Evolutionary conservation across 2,888 invertebrate genomes (phyloP).

Genomic region (Drosophila melanosoma): DNA sequence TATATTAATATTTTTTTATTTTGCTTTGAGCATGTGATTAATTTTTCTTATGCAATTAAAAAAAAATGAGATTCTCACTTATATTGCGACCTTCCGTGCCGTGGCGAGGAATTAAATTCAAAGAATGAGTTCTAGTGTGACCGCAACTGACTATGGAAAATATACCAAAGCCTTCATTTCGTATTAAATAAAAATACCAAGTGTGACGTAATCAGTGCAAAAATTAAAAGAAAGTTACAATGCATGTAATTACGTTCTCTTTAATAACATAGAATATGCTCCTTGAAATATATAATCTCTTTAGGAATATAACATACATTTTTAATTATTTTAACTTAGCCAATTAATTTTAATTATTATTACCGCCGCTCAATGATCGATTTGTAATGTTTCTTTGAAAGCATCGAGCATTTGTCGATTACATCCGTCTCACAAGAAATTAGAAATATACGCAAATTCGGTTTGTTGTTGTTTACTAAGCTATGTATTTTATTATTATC

Average conservation of each 20-base stretch:
- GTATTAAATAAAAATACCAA: constrained; percentile 17
- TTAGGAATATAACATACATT: neutral
- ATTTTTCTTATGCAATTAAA: constrained; percentile 51
- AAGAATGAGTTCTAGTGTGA: constrained; percentile 50
- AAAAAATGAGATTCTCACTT: constrained; percentile 32
- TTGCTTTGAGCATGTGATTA: constrained; percentile 45
- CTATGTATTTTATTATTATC: neutral
- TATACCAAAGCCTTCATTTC: constrained; percentile 7
- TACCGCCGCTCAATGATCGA: neutral
- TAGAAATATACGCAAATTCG: neutral
- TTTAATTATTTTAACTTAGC: neutral
- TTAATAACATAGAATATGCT: neutral
- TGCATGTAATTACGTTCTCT: neutral
- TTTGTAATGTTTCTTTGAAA: neutral
- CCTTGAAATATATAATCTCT: neutral
- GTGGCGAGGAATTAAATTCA: constrained; percentile 49
- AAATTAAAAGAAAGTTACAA: neutral
- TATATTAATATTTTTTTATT: neutral
- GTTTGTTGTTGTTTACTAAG: neutral
- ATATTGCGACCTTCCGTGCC: constrained; percentile 43
- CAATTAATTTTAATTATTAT: neutral
- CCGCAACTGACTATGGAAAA: constrained; percentile 9
- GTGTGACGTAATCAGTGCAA: neutral
- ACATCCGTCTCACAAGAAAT: neutral
- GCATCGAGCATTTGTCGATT: neutral